Conservation (phyloP, 2,888 invertebrate species). For the Scaptomyza parva region DNA sequence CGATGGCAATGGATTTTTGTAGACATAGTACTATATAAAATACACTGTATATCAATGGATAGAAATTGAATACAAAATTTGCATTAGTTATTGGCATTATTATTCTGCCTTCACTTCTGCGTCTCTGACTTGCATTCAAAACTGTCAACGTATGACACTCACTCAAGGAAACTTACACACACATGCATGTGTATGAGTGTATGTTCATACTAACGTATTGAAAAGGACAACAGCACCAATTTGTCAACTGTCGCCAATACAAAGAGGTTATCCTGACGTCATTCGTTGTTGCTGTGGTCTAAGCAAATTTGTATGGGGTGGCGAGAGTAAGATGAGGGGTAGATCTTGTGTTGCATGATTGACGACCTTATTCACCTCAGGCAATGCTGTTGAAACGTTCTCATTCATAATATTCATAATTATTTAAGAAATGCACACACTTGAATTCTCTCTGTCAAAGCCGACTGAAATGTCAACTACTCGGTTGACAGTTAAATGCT, state of each 20-base stretch:
- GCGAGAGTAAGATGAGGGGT: constrained; percentile 26
- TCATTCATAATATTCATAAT: constrained; percentile 77
- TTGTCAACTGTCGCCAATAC: constrained; percentile 74
- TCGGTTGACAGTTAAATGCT: constrained; percentile 62
- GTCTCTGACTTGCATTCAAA: constrained; percentile 23
- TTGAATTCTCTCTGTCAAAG: constrained; percentile 55
- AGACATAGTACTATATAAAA: constrained; percentile 12
- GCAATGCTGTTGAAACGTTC: constrained; percentile 54
- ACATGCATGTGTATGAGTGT: neutral
- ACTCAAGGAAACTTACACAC: constrained; percentile 7
- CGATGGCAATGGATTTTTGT: constrained; percentile 12
- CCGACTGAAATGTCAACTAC: constrained; percentile 69
- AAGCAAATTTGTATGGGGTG: constrained; percentile 41
- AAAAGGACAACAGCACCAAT: constrained; percentile 70
- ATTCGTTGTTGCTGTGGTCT: constrained; percentile 38
- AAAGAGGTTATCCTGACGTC: constrained; percentile 37
- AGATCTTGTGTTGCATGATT: constrained; percentile 61
- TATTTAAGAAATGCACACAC: constrained; percentile 77
- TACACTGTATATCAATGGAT: constrained; percentile 26
- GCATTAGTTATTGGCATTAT: constrained; percentile 27
- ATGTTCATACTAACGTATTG: constrained; percentile 30
- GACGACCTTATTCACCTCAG: constrained; percentile 63
- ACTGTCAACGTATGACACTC: constrained; percentile 19
- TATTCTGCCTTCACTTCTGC: constrained; percentile 15
- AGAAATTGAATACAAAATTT: constrained; percentile 30